Base-by-base conservation (phyloP, 2,113 vertebrate species). In the Dendropsophus ebraccatus region DNA sequence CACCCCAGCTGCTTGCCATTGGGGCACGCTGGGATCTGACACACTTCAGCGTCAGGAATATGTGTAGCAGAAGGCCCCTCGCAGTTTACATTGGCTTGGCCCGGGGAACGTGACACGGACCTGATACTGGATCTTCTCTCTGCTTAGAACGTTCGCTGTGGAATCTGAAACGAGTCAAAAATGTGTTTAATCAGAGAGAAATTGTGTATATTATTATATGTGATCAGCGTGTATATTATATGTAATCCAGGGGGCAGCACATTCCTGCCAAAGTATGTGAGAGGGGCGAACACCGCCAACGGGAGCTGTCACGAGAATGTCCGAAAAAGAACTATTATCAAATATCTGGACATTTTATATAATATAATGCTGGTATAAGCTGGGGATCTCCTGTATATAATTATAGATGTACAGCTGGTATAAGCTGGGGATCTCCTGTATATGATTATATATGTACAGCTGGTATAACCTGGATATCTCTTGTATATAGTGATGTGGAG, bases 161-260 rank as follows among this genome's bases (percentile, higher is more conserved):
- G 45, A 52, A 82, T 32, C 45, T 70, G 80, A 52, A 32, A 52
- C 4, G 25, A 1, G 79, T 14, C 47, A 23, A 77, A 17, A 77
- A 52, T 14, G 5, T n/a, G n/a, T n/a, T n/a, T n/a, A n/a, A n/a
- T n/a, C n/a, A n/a, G n/a, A n/a, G n/a, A n/a, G n/a, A n/a, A 12
- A 35, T 69, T 82, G 25, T 50, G 41, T 67, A 65, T 81, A 67
- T 81, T 81, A 41, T 41, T 67, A 81, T 81, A 81, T 47, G 23
- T 65, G 62, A 81, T 81, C 58, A 67, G 10, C 32, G 25, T 21
- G 58, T 28, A 65, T 7, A 37, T 45, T 47, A 19, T 81, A n/a
- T 65, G 41, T 65, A 81, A 81, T 58, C 35, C 8, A 23, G 67
- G 25, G 12, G 6, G 37, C 16, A 23, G 35, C 4, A 70, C 45